Percentiles rank a stretch among this genome's conserved stretches.
These are phyloP conservation scores for Chitala chitala DNA, from an alignment of 2,113 vertebrate species.

Conservation along the genomic window DNA sequence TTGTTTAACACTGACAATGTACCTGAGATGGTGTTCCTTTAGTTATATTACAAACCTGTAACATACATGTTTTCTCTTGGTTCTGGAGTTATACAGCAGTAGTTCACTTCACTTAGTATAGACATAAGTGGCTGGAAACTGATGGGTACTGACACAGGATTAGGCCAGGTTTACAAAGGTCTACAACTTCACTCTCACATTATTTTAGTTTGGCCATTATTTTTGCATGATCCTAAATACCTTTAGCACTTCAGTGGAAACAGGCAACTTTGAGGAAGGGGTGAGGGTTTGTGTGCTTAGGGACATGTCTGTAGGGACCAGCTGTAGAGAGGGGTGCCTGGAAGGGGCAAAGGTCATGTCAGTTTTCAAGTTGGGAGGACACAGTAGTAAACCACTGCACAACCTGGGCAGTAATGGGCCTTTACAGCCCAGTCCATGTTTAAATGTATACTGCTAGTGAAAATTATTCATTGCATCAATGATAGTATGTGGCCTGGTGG, in stretches of 20 bases:
- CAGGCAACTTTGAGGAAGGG: conserved; percentile 19
- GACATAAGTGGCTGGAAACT: neutral
- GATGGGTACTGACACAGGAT: no score
- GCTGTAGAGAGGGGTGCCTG: conserved; percentile 15
- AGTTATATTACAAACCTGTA: conserved; percentile 33
- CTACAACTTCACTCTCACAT: no score
- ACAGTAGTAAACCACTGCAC: conserved; percentile 44
- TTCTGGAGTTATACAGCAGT: conserved; percentile 14
- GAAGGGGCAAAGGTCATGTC: conserved; percentile 46
- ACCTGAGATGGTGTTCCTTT: conserved; percentile 10
- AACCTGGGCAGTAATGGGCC: conserved; percentile 45
- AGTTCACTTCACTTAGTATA: neutral
- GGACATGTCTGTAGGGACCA: conserved; percentile 35
- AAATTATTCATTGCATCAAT: conserved; percentile 19
- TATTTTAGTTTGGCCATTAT: no score
- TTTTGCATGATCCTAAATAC: neutral
- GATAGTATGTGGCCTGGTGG: no score
- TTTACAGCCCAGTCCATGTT: conserved; percentile 4
- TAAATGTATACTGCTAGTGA: conserved; percentile 17
- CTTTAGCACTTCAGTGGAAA: no score
- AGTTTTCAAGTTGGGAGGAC: conserved; percentile 48
- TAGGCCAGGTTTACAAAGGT: no score
- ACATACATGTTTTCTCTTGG: conserved; percentile 41
- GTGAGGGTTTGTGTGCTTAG: conserved; percentile 4
- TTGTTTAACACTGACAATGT: neutral